phyloP scores from a whole-genome alignment of 2,888 invertebrate species.

The Caenorhabditis doughertyi region DNA sequence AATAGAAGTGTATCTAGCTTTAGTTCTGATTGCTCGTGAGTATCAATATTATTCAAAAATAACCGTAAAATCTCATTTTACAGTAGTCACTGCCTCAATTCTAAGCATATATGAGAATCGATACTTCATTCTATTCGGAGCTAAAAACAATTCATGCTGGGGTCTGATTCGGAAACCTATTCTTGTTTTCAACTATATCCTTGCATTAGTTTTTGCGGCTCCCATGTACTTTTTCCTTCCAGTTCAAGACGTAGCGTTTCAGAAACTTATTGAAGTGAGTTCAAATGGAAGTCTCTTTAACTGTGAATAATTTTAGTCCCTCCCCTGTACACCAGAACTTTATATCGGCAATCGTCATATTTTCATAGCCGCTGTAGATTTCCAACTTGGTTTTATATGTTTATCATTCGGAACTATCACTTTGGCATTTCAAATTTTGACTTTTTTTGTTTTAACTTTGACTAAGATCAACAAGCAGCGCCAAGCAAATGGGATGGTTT shows the following conservation, averaged over 20 bases:
- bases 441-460: too few relatives aligned
- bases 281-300: background rate
- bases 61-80: background rate
- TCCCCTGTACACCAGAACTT: constrained; percentile 9
- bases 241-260: background rate
- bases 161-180: background rate
- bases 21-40: constrained; percentile 2
- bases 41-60: background rate
- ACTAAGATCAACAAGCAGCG: too few relatives aligned
- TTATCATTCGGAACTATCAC: background rate
- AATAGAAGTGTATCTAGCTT: background rate
- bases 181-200: background rate
- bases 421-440: too few relatives aligned
- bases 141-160: background rate
- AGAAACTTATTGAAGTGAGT: background rate
- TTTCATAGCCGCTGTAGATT: background rate
- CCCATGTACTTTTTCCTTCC: constrained; percentile 13
- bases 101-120: constrained; percentile 25
- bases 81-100: background rate
- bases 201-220: background rate
- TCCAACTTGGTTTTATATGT: background rate
- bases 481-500: too few relatives aligned
- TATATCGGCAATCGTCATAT: background rate
- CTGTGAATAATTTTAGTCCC: background rate
- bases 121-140: constrained; percentile 2